Base-by-base conservation (phyloP, 2,113 vertebrate genomes). In the Ameiurus melas region DNA sequence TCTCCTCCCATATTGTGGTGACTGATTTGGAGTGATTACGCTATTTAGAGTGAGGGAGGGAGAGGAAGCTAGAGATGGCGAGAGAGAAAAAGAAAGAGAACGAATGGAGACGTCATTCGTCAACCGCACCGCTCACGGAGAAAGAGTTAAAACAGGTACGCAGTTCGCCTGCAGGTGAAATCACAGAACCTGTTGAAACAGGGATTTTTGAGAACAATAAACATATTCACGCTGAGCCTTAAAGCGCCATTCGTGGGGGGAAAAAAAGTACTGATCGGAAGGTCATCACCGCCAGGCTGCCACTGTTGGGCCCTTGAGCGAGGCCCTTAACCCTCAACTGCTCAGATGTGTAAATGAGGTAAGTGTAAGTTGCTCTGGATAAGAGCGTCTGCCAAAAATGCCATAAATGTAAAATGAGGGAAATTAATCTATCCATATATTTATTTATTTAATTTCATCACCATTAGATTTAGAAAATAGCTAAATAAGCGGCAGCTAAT, bases 11-110 rank as follows among this genome's bases (percentile, higher is more conserved):
- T 89, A 89, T 90, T 85, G 87, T 86, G 85, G 6, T 87, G 89
- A 89, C 22, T 70, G 85, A 89, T 89, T 70, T 82, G 62, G 55
- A 85, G 90, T 90, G 91, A 91, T 94, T 92, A 90, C 14, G 22
- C 77, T 57, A 27, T 64, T 55, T 36, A n/a, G 60, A 78, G 17
- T 14, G 39, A 55, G 66, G 53, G 39, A 55, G 66, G 53, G 39
- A 55, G 43, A 86, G 19, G 36, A 5, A 47, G 43, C 43, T 20
- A 20, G 75, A 79, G 57, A 51, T 12, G 20, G 73, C 6, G 58
- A 62, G 25, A 19, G 55, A 77, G 27, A 78, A 7, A 75, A n/a
- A 57, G 55, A 73, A n/a, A 30, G 36, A 84, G 53, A 13, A 66
- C 5, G 43, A 47, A 47, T 47, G 43, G 43, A 47, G 43, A 83